Base-by-base conservation (phyloP, 2,888 invertebrate species). In the Craniophora ligustri region DNA sequence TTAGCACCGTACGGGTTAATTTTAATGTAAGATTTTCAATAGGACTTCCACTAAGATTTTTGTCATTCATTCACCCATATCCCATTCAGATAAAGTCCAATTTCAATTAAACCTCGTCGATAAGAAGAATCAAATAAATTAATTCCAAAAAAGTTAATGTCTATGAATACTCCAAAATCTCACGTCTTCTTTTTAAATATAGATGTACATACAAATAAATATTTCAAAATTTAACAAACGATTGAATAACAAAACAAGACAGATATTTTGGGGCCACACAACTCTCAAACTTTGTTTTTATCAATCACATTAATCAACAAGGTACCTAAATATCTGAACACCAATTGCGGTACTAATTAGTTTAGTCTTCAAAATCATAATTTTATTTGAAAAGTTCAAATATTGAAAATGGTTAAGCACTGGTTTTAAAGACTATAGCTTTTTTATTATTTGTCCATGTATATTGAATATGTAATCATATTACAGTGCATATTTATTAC, bases 151-250 rank as follows among this genome's bases (percentile, higher is more conserved):
- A 21, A 13, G 5, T 23, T 40, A 28, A 59, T 11, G 7, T 30
- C 23, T 59, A 51, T 47, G 26, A 59, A 64, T 64, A 64, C 59
- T 64, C 48, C 42, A 32, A 58, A 64, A 48, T 64, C 65, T 64
- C 65, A 65, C 45, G 38, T 59, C 32, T 51, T 38, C 15, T 18
- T 34, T 46, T 41, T 41, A 48, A 44, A 57, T 63, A 58, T 44
- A 35, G 46, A 49, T 48, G 42, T 59, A 65, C 6, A 34, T 23
- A 44, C n/a, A n/a, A n/a, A n/a, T n/a, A n/a, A n/a, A n/a, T 35
- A 51, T 23, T 36, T 63, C 11, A 18, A 51, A 40, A 40, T 51
- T 46, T 59, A 18, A 18, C 30, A 32, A 54, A 45, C 40, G 36
- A 51, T 50, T 36, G 18, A 58, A 57, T 30, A 49, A 49, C 34